Conservation (phyloP, 1,140 invertebrate species). For the Tetramorium simillimum region DNA sequence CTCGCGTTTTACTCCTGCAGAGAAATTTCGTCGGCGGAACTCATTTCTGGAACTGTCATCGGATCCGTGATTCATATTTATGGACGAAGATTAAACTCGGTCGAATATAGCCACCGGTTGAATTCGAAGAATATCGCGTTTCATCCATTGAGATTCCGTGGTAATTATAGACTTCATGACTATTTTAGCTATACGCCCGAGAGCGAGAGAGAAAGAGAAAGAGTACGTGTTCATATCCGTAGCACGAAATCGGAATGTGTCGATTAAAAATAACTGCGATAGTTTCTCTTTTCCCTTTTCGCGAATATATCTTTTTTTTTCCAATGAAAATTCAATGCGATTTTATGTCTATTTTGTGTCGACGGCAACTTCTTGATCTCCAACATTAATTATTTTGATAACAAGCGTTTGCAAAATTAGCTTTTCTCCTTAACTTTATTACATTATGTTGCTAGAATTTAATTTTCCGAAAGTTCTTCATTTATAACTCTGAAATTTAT, state of each 20-base stretch:
- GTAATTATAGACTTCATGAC: slow-evolving; percentile 43
- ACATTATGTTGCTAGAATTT: background rate
- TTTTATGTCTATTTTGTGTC: background rate
- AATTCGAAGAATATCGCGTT: slow-evolving; percentile 49
- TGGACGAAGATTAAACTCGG: slow-evolving; percentile 38
- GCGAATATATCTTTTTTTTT: background rate
- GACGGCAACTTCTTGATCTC: background rate
- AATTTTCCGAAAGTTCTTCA: background rate
- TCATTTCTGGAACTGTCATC: slow-evolving; percentile 49
- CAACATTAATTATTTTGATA: background rate
- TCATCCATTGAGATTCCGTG: slow-evolving; percentile 36
- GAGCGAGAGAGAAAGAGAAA: background rate
- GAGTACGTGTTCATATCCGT: slow-evolving; percentile 13
- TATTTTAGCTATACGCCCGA: slow-evolving; percentile 26
- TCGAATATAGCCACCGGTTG: slow-evolving; percentile 48
- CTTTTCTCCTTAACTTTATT: background rate
- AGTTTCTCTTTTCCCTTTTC: background rate
- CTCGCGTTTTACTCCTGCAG: background rate
- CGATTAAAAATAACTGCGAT: slow-evolving; percentile 21
- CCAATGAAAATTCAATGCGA: background rate
- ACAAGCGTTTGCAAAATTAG: background rate
- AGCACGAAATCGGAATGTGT: slow-evolving; percentile 5
- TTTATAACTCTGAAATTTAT: background rate
- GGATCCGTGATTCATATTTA: slow-evolving; percentile 43
- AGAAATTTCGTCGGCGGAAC: slow-evolving; percentile 23